Conservation (phyloP, 2,888 invertebrate genomes). For the Microplitis deprimator region DNA sequence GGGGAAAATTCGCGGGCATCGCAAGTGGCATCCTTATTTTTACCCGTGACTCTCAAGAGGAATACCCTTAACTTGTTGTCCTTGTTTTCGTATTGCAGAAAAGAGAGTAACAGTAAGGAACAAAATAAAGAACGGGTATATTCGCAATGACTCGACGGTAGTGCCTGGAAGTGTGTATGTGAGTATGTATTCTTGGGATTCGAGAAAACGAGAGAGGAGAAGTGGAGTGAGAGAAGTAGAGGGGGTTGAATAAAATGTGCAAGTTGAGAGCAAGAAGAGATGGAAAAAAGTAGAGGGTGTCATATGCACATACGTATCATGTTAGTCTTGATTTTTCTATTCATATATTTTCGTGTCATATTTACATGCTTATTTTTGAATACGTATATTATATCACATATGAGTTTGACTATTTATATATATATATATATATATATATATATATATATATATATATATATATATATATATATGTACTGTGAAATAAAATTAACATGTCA, state of each 20-base stretch:
- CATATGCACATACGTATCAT: constrained; percentile 24
- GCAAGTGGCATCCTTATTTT: constrained; percentile 38
- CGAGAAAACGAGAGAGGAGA: background rate
- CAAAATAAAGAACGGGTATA: constrained; percentile 6
- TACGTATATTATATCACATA: background rate
- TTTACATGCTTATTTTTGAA: background rate
- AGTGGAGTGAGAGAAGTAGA: background rate
- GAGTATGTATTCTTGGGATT: constrained; percentile 7
- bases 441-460: no score
- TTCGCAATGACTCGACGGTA: background rate
- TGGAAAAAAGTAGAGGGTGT: constrained; percentile 18
- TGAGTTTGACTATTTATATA: background rate
- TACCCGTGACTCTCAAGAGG: constrained; percentile 10
- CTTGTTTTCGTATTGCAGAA: constrained; percentile 29
- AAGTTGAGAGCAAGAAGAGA: background rate
- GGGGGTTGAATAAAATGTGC: constrained; percentile 34
- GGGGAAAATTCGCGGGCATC: constrained; percentile 31
- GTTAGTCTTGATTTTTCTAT: constrained; percentile 8
- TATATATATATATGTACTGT: background rate
- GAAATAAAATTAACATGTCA: no score
- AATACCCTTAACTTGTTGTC: constrained; percentile 21
- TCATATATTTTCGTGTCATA: background rate
- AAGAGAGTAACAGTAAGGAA: background rate
- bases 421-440: constrained; percentile 9
- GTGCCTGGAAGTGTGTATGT: background rate